Percentiles rank a stretch among this genome's conserved stretches.
Evolutionary conservation across 2,888 invertebrate species (phyloP).

Genomic region (Acanthopleura granulata): DNA sequence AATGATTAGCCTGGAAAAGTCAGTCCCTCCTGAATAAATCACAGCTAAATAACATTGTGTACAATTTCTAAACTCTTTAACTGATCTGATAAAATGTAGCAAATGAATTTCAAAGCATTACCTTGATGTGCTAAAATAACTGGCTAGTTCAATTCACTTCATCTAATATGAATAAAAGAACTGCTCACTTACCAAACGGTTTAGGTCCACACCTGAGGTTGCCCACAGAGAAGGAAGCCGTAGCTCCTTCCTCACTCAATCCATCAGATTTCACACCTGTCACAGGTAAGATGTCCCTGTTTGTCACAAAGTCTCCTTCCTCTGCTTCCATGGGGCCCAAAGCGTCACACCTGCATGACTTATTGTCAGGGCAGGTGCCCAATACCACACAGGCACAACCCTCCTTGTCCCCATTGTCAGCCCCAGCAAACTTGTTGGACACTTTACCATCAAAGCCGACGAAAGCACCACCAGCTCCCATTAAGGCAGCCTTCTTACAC

Average conservation of each 20-base stretch:
- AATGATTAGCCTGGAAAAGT: no score
- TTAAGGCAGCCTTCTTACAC: background rate
- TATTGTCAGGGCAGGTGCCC: slow-evolving; percentile 42
- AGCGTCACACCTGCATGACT: slow-evolving; percentile 51
- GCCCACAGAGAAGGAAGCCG: slow-evolving; percentile 29
- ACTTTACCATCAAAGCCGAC: background rate
- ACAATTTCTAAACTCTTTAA: no score
- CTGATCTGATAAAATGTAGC: no score
- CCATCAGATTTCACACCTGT: slow-evolving; percentile 33
- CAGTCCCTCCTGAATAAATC: no score
- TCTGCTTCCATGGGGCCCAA: slow-evolving; percentile 30
- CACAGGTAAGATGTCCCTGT: slow-evolving; percentile 40
- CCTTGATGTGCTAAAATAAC: no score
- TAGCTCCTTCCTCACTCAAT: slow-evolving; percentile 26
- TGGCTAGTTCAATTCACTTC: no score
- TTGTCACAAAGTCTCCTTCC: slow-evolving; percentile 43
- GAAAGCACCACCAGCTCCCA: background rate
- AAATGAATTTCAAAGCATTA: no score
- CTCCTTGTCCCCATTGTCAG: slow-evolving; percentile 25
- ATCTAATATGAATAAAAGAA: no score
- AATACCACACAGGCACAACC: slow-evolving; percentile 48
- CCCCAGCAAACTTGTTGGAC: slow-evolving; percentile 3
- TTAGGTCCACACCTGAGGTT: slow-evolving; percentile 37
- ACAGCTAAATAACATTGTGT: no score
- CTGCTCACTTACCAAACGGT: slow-evolving; percentile 44